phyloP scores from a whole-genome alignment of 2,113 vertebrate genomes.

The Acrocephalus arundinaceus region DNA sequence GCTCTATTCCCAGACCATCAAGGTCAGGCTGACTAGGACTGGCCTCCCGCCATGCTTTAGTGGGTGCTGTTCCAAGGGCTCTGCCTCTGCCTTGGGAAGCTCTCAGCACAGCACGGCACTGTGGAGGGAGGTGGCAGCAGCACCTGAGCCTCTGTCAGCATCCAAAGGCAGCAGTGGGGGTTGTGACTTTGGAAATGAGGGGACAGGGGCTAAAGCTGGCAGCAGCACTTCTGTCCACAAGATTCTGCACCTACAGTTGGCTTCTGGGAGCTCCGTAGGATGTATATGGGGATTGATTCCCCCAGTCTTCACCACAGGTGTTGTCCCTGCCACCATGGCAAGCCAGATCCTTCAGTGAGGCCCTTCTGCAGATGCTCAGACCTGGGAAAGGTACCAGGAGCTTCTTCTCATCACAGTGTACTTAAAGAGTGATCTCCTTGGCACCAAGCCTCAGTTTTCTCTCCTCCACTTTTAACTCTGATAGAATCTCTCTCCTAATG shows the following conservation, averaged over 20 bases:
- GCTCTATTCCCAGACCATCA: slow-evolving; percentile 56
- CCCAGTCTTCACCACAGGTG: neutral
- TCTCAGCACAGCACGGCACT: neutral
- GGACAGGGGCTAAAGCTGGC: neutral
- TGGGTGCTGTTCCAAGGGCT: slow-evolving; percentile 47
- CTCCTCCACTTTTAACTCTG: neutral
- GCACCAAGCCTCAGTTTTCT: neutral
- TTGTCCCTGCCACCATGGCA: neutral
- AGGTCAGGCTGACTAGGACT: slow-evolving; percentile 53
- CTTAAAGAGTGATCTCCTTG: neutral
- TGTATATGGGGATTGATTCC: neutral
- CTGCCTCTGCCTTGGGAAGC: neutral
- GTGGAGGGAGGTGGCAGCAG: neutral
- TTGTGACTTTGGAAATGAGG: neutral
- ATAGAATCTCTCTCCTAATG: neutral
- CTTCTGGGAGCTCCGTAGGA: neutral
- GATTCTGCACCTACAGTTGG: neutral
- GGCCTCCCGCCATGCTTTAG: slow-evolving; percentile 6
- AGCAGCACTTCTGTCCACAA: neutral
- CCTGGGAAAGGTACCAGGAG: neutral
- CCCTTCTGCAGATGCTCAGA: neutral
- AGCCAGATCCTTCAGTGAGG: neutral
- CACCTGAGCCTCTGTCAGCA: neutral
- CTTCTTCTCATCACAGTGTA: neutral
- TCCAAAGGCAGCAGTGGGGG: neutral